A percentile compares a stretch with the other conserved stretches of the same genome.
Conservation (phyloP, 2,888 invertebrate genomes). For the Actias luna region DNA sequence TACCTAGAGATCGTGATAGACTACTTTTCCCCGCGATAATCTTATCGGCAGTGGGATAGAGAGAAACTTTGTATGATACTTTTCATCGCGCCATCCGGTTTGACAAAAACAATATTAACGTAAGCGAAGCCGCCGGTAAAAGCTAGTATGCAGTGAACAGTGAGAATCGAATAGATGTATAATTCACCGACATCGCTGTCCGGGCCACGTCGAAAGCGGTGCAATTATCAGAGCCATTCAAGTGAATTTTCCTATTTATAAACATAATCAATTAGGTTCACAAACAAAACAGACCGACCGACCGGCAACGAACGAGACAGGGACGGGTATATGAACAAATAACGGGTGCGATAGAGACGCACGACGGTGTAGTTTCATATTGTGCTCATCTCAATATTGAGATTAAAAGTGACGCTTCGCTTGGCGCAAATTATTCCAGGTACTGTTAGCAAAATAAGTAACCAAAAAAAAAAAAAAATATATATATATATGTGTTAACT, state of each 20-base stretch:
- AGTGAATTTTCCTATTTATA: neutral
- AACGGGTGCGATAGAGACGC: slow-evolving; percentile 38
- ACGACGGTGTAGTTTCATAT: slow-evolving; percentile 64
- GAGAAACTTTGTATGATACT: no score
- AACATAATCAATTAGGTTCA: neutral
- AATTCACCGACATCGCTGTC: neutral
- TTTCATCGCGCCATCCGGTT: no score
- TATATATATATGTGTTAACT: no score
- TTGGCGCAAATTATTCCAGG: slow-evolving; percentile 75
- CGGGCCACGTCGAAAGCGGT: neutral
- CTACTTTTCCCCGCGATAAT: no score
- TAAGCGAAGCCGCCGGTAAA: no score
- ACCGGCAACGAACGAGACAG: slow-evolving; percentile 27
- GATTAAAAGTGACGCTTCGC: slow-evolving; percentile 80
- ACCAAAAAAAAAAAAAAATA: slow-evolving; percentile 34
- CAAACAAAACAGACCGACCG: neutral
- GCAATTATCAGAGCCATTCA: neutral
- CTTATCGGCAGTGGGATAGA: no score
- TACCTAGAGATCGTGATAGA: no score
- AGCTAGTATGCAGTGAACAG: no score
- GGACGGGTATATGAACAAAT: slow-evolving; percentile 26
- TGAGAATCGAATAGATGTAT: no score
- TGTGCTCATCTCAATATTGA: slow-evolving; percentile 80
- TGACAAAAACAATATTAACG: no score
- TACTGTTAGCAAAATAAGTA: slow-evolving; percentile 54